Conservation (phyloP, 2,113 vertebrate species). For the Suncus etruscus region DNA sequence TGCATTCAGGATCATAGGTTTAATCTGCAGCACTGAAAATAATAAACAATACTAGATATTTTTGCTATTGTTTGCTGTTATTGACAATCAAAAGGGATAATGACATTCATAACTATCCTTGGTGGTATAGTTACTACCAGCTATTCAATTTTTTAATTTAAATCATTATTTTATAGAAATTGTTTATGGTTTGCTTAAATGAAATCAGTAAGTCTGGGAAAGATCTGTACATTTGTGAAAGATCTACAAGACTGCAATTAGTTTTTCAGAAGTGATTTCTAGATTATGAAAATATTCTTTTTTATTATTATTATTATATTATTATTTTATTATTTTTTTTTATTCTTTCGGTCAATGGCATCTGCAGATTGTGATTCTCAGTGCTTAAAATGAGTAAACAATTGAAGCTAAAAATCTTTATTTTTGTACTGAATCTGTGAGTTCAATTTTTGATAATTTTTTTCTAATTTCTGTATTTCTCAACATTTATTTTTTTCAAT, state of each 20-base stretch:
- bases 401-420: background rate
- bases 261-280: slow-evolving; percentile 1
- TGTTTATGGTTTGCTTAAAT: slow-evolving; percentile 23
- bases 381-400: slow-evolving; percentile 2
- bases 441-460: slow-evolving; percentile 23
- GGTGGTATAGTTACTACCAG: background rate
- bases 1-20: too few species aligned
- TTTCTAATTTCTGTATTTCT: slow-evolving; percentile 19
- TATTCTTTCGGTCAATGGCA: slow-evolving; percentile 11
- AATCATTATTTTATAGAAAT: background rate
- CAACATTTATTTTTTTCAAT: slow-evolving; percentile 1
- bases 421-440: slow-evolving; percentile 3
- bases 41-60: background rate
- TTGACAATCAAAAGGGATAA: slow-evolving; percentile 49
- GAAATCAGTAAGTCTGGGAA: background rate
- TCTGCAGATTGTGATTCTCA: background rate
- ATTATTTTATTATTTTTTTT: too few species aligned
- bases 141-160: slow-evolving; percentile 8
- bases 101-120: background rate
- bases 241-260: background rate
- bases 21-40: too few species aligned
- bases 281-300: background rate
- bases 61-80: background rate
- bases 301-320: too few species aligned
- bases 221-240: background rate